Evolutionary conservation across 2,797 vertebrate species (phyloP).

Genomic region (Myotis planiceps): DNA sequence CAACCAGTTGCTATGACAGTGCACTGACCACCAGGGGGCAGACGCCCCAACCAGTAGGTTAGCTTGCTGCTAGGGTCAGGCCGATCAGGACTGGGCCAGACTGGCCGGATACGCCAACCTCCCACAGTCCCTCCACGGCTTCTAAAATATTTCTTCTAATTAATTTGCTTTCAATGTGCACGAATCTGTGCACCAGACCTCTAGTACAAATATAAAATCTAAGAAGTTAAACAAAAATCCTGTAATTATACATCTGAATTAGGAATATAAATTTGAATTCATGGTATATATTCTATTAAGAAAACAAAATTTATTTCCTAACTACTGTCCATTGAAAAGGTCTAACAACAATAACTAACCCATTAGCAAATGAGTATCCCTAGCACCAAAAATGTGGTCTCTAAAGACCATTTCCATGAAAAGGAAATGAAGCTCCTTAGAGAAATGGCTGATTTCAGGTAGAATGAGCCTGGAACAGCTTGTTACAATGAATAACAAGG

Average conservation of each 20-base stretch:
- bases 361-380: not conserved
- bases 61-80: no score
- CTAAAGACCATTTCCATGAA: constrained; percentile 34
- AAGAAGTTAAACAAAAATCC: constrained; percentile 48
- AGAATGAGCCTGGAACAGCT: not conserved
- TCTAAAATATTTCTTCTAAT: no score
- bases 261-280: constrained; percentile 40
- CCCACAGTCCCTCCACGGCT: no score
- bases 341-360: not conserved
- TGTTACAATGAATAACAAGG: not conserved
- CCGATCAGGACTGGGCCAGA: no score
- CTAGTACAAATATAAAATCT: constrained; percentile 15
- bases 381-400: not conserved
- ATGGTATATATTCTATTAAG: constrained; percentile 10
- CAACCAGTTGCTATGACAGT: no score
- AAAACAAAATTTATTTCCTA: constrained; percentile 14
- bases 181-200: no score
- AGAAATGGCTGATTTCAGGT: constrained; percentile 36
- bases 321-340: constrained; percentile 29
- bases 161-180: no score
- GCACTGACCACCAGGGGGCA: no score
- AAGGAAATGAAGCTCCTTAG: not conserved
- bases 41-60: no score
- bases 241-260: not conserved
- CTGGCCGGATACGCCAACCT: no score